These are phyloP conservation scores for Polypterus bichir DNA, from an alignment of 2,113 vertebrate species.

Conservation along the genomic window DNA sequence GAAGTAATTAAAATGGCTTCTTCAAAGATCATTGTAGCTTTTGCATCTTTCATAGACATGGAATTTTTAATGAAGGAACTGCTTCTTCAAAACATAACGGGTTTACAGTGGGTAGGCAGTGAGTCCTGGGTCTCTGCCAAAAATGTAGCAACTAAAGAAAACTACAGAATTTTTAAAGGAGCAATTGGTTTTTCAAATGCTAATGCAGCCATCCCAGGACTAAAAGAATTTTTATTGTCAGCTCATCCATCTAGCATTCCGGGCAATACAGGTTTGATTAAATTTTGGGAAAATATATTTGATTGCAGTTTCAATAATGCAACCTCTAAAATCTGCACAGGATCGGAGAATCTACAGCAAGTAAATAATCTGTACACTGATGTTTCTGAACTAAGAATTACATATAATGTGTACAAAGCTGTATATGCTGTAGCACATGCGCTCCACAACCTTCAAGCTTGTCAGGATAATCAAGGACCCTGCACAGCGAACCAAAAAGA, in stretches of 20 bases:
- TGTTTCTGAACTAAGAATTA: slow-evolving; percentile 2
- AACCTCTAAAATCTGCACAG: not conserved
- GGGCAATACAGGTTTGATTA: not conserved
- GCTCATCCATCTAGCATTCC: not conserved
- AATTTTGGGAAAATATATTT: slow-evolving; percentile 1
- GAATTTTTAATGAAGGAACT: not conserved
- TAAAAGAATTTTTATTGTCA: not conserved
- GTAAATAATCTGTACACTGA: slow-evolving; percentile 4
- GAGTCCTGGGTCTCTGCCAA: slow-evolving; percentile 1
- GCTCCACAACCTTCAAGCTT: not conserved
- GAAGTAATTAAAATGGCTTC: not conserved
- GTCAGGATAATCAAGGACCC: not conserved
- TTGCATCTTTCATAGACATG: not conserved
- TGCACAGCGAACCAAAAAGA: not conserved
- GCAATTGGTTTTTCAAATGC: slow-evolving; percentile 3
- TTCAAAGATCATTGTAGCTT: slow-evolving; percentile 4
- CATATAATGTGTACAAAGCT: slow-evolving; percentile 3
- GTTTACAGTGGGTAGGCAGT: slow-evolving; percentile 3
- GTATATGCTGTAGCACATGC: slow-evolving; percentile 2
- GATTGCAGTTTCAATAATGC: not conserved
- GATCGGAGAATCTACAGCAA: not conserved
- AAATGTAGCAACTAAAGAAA: not conserved
- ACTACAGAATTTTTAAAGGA: not conserved
- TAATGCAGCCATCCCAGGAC: not conserved
- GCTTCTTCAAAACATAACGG: not conserved